Conservation (phyloP, 1,140 invertebrate species). For the Drosophila mojavensis region DNA sequence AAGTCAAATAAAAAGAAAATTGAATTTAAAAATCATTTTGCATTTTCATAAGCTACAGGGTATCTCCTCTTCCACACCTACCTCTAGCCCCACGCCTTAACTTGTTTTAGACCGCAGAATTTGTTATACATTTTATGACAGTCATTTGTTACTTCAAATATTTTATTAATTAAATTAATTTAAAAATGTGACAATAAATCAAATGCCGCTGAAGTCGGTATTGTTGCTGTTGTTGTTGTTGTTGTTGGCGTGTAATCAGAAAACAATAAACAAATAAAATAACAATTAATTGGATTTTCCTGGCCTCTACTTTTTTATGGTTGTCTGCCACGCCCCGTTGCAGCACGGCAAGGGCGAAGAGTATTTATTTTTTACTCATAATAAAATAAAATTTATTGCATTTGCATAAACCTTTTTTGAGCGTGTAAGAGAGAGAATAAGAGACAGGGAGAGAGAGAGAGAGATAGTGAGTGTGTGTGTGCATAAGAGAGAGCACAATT, state of each 20-base stretch:
- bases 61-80: not conserved
- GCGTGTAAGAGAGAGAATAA: not conserved
- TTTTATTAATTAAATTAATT: slow-evolving; percentile 71
- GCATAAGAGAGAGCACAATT: slow-evolving; percentile 45
- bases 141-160: slow-evolving; percentile 40
- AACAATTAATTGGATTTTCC: slow-evolving; percentile 80
- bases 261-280: slow-evolving; percentile 82
- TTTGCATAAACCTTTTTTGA: slow-evolving; percentile 72
- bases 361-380: slow-evolving; percentile 41
- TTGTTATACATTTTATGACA: slow-evolving; percentile 23
- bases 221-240: not conserved
- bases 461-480: slow-evolving; percentile 8
- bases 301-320: slow-evolving; percentile 23
- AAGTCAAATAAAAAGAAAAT: not conserved
- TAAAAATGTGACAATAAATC: slow-evolving; percentile 60
- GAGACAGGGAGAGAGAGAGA: slow-evolving; percentile 8
- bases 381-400: slow-evolving; percentile 79
- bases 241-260: slow-evolving; percentile 59
- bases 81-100: too few species aligned
- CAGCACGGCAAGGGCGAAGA: slow-evolving; percentile 32
- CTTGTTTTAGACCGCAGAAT: not conserved
- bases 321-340: slow-evolving; percentile 1
- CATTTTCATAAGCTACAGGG: not conserved
- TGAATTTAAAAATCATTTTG: not conserved
- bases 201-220: slow-evolving; percentile 17